Percentiles rank a stretch among this genome's conserved stretches.
These are phyloP conservation scores for Pterostichus niger DNA, from an alignment of 2,888 invertebrate genomes.

Conservation along the genomic window DNA sequence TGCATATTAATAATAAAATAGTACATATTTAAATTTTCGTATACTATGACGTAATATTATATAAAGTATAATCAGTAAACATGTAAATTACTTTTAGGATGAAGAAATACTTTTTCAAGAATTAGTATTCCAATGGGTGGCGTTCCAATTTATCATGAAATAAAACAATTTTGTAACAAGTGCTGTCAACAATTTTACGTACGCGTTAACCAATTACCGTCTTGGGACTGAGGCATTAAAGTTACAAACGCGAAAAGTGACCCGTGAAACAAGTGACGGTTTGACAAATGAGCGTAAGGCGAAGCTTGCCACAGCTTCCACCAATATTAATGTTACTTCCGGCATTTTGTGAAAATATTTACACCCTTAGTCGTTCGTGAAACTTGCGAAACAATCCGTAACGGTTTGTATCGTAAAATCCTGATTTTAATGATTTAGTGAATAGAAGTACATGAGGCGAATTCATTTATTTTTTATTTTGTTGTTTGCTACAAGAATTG, in stretches of 20 bases:
- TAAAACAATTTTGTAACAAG: conserved; percentile 23
- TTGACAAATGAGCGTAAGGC: conserved; percentile 30
- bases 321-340: conserved; percentile 52
- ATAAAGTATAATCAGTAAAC: too few relatives aligned
- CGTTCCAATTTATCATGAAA: conserved; percentile 14
- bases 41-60: too few relatives aligned
- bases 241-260: conserved; percentile 48
- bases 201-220: conserved; percentile 42
- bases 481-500: background rate
- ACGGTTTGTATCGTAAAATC: conserved; percentile 6
- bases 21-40: too few relatives aligned
- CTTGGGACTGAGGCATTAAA: conserved; percentile 38
- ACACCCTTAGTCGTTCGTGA: background rate
- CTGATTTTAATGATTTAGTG: conserved; percentile 9
- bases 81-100: too few relatives aligned
- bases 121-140: background rate
- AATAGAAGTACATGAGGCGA: background rate
- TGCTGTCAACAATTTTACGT: conserved; percentile 9
- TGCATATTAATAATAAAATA: too few relatives aligned
- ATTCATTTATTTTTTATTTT: background rate
- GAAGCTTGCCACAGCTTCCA: conserved; percentile 14
- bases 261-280: conserved; percentile 34
- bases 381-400: too few relatives aligned
- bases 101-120: background rate
- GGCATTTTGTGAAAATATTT: conserved; percentile 30